Conservation (phyloP, 2,113 vertebrate species). For the Carlito syrichta region DNA sequence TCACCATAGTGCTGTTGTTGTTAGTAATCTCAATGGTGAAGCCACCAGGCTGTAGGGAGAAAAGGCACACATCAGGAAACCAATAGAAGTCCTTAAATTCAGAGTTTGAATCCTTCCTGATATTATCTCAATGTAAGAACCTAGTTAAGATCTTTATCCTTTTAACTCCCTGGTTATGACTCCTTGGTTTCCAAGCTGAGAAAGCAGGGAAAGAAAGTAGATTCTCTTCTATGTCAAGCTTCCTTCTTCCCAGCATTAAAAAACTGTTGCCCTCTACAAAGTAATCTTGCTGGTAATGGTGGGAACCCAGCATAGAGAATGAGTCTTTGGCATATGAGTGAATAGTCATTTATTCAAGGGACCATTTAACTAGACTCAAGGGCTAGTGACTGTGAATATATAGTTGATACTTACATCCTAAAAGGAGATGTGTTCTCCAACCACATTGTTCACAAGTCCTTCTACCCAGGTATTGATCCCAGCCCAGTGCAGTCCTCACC, state of each 20-base stretch:
- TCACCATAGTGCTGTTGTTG: slow-evolving; percentile 98
- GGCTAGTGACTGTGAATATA: not conserved
- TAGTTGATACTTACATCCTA: not conserved
- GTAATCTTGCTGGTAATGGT: not conserved
- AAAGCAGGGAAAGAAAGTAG: not conserved
- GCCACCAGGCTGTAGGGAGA: slow-evolving; percentile 89
- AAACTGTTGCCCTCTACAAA: not conserved
- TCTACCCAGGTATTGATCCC: not conserved
- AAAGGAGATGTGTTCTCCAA: not conserved
- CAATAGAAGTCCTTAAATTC: not conserved
- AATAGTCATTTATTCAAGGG: not conserved
- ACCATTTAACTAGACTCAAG: not conserved
- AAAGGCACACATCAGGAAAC: not conserved
- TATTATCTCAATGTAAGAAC: accelerated
- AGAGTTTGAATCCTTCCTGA: not conserved
- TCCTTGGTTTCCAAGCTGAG: not conserved
- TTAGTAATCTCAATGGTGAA: slow-evolving; percentile 96
- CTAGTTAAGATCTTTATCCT: not conserved
- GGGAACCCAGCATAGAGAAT: not conserved
- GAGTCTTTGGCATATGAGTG: not conserved
- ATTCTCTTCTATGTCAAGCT: not conserved
- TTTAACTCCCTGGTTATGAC: not conserved
- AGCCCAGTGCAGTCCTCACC: slow-evolving; percentile 78
- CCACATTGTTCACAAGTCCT: not conserved
- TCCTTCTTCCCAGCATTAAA: not conserved